phyloP scores from a whole-genome alignment of 2,888 invertebrate species.

The Agrotis exclamationis region DNA sequence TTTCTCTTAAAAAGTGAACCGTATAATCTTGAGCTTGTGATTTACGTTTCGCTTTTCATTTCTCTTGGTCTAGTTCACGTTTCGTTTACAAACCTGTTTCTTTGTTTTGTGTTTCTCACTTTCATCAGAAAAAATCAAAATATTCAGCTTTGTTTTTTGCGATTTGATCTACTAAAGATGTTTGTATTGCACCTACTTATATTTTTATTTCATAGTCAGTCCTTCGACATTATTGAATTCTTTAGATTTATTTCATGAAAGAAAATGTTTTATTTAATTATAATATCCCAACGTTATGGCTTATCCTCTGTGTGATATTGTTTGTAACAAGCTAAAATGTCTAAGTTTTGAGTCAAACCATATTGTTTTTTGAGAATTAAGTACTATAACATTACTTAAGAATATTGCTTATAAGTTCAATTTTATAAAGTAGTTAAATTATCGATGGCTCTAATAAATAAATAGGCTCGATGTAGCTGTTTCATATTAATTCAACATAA shows the following conservation, averaged over 20 bases:
- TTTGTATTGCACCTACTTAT: background rate
- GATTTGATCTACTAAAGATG: background rate
- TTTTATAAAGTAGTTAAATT: too few species aligned
- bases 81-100: conserved; percentile 16
- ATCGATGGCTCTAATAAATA: too few species aligned
- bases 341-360: background rate
- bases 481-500: too few species aligned
- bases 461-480: too few species aligned
- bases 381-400: too few species aligned
- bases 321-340: background rate
- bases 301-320: background rate
- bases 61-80: conserved; percentile 53
- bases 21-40: conserved; percentile 59
- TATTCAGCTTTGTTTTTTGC: background rate
- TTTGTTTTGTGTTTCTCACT: conserved; percentile 34
- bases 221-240: background rate
- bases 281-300: background rate
- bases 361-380: background rate
- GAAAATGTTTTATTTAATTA: too few species aligned
- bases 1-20: conserved; percentile 66
- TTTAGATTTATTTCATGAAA: background rate
- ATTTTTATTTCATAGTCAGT: background rate
- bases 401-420: too few species aligned
- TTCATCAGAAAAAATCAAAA: conserved; percentile 18
- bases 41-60: conserved; percentile 60